Evolutionary conservation across 2,888 invertebrate genomes (phyloP), one percentile per base, ranked within the genome.

Genomic region (Campoletis raptor): DNA sequence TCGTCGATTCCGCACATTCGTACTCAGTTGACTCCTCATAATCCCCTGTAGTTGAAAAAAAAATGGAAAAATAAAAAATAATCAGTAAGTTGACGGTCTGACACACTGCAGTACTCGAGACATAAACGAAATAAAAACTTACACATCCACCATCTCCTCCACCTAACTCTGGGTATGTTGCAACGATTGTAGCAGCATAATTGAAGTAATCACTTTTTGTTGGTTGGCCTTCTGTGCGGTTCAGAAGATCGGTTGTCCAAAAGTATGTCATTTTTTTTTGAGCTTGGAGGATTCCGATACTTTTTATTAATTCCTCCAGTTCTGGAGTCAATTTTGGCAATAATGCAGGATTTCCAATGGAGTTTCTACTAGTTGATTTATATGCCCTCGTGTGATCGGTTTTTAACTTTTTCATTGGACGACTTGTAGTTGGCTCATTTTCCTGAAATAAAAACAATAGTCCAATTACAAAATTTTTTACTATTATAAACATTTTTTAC

Each of bases 121-220:
- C 24, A 57, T 12, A 10, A 57, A 57, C 57, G 57, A 48, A 57
- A 24, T 4, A 10, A 10, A 21, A 9, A 54, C 57, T 57, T 57
- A 57, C 57, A 3, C 57, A 57, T 2, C 57, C 57, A 57, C 57
- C 10, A 2, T 57, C 57, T 57, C 57, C 57, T 24, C 57, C 57
- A 10, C 10, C 10, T 10, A 24, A 24, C 10, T 57, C 57, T 57
- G 57, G 57, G 10, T 24, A 24, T 3, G 57, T 57, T 10, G 57
- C 57, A 54, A 73, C 64, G 54, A 54, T 54, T 9, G 54, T 36
- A 3, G 66, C 8, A 37, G 66, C 9, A 36, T 66, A 42, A 40
- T 69, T 40, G 8, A 21, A 69, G 4, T 69, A 69, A 69, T 69
- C 45, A 6, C 24, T 40, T 18, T 69, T 69, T 8, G 69, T 45